These are phyloP conservation scores for Drosophila tripunctata DNA, from an alignment of 2,888 invertebrate genomes.

Conservation along the genomic window DNA sequence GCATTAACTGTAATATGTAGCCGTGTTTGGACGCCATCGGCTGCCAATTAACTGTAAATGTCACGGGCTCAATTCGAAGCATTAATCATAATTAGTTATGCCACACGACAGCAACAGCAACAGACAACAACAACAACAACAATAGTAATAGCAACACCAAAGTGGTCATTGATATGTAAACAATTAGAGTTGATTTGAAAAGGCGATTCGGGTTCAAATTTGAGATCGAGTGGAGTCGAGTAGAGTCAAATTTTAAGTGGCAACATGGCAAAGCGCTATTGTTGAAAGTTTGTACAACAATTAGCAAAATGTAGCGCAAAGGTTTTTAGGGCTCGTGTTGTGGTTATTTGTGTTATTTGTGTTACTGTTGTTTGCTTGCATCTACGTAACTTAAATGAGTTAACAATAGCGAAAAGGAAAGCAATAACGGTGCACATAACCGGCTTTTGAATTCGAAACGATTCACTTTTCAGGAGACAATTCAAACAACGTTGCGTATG, in stretches of 20 bases:
- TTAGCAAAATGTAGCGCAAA: constrained; percentile 63
- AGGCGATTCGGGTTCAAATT: constrained; percentile 51
- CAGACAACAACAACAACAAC: constrained; percentile 20
- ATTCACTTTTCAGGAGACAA: constrained; percentile 58
- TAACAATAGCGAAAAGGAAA: constrained; percentile 55
- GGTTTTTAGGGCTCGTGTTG: constrained; percentile 51
- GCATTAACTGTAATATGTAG: constrained; percentile 33
- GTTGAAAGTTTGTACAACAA: constrained; percentile 75
- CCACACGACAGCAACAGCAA: constrained; percentile 59
- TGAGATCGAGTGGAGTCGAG: constrained; percentile 24
- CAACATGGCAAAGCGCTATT: constrained; percentile 52
- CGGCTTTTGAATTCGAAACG: constrained; percentile 55
- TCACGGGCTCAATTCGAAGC: constrained; percentile 62
- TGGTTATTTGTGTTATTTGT: constrained; percentile 11
- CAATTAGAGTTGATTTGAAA: constrained; percentile 75
- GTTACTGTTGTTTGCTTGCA: constrained; percentile 29
- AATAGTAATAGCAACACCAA: constrained; percentile 22
- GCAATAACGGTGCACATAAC: constrained; percentile 65
- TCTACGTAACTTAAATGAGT: constrained; percentile 69
- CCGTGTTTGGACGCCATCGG: constrained; percentile 18
- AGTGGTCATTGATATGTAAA: constrained; percentile 71
- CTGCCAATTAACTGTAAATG: constrained; percentile 75
- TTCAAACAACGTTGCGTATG: constrained; percentile 39
- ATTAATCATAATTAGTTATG: constrained; percentile 81
- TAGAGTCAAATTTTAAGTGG: constrained; percentile 45